Conservation (phyloP, 2,888 invertebrate genomes). For the Scelioninae gen. 2 region DNA sequence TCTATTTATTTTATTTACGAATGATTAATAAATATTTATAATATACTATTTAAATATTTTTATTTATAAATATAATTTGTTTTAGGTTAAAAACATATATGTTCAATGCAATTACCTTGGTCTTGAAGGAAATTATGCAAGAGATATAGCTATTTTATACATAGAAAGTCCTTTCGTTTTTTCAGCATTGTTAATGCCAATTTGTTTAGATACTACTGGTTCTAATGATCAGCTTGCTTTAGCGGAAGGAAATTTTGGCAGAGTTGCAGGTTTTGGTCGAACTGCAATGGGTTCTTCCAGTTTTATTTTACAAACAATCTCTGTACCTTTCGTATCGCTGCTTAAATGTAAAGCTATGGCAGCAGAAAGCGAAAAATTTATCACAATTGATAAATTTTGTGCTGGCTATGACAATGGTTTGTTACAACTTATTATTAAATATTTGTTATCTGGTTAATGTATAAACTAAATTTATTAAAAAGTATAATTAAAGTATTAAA, state of each 20-base stretch:
- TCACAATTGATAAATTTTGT: conserved; percentile 73
- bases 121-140: conserved; percentile 66
- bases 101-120: conserved; percentile 68
- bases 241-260: conserved; percentile 67
- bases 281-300: conserved; percentile 67
- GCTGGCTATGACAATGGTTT: conserved; percentile 74
- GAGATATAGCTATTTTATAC: conserved; percentile 71
- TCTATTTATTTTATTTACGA: too few species aligned
- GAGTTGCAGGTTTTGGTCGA: conserved; percentile 72
- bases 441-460: too few species aligned
- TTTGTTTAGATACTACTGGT: conserved; percentile 67
- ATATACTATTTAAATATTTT: too few species aligned
- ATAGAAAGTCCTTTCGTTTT: conserved; percentile 65
- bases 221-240: conserved; percentile 62
- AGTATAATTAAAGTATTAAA: too few species aligned
- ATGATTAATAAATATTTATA: too few species aligned
- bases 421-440: conserved; percentile 48
- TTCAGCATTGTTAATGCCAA: conserved; percentile 65
- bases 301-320: conserved; percentile 66
- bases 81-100: conserved; percentile 70
- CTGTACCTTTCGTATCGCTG: conserved; percentile 68
- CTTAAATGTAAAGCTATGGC: conserved; percentile 64
- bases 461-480: too few species aligned
- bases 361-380: conserved; percentile 62
- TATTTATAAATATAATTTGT: conserved; percentile 33